These are phyloP conservation scores for Rhodophaea formosa DNA, from an alignment of 2,888 invertebrate genomes.

Conservation along the genomic window DNA sequence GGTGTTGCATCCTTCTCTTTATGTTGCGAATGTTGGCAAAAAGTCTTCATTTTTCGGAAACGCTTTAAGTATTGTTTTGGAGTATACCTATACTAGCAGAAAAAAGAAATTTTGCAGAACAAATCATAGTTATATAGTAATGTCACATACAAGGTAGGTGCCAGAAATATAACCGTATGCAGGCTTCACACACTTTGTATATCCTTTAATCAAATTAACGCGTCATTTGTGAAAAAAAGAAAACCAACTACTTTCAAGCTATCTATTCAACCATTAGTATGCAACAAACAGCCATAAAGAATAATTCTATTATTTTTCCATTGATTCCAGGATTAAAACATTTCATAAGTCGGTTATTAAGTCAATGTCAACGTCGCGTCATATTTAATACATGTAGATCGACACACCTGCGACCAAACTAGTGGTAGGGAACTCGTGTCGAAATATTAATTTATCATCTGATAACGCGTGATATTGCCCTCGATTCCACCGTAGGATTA, in stretches of 20 bases:
- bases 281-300: no score
- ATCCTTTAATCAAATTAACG: no score
- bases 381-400: not conserved
- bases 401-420: not conserved
- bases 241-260: no score
- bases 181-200: no score
- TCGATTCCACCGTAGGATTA: conserved; percentile 68
- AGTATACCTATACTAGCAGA: no score
- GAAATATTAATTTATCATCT: conserved; percentile 36
- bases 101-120: no score
- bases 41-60: not conserved
- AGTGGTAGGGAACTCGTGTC: not conserved
- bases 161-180: no score
- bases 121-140: no score
- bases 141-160: no score
- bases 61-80: not conserved
- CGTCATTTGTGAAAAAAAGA: no score
- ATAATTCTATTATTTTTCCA: no score
- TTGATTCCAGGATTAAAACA: not conserved
- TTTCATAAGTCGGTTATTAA: not conserved
- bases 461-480: conserved; percentile 54
- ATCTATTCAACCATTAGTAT: no score
- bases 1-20: conserved; percentile 17
- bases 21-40: not conserved
- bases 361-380: not conserved